Evolutionary conservation across 2,888 invertebrate genomes (phyloP).

Genomic region (Leptopterna dolabrata): DNA sequence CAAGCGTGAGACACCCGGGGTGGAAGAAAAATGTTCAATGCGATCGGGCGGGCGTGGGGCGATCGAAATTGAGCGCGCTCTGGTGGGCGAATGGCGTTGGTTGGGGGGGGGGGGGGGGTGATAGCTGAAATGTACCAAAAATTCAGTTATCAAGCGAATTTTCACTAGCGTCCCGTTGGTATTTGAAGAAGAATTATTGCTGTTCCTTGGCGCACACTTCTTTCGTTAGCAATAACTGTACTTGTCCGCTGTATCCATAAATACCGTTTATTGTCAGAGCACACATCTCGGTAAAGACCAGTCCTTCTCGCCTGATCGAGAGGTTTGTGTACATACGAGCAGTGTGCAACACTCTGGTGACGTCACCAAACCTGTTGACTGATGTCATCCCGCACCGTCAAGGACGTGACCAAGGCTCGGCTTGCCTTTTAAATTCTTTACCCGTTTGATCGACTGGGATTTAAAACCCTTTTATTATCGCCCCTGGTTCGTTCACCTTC

Average conservation of each 20-base stretch:
- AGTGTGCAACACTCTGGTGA: not conserved
- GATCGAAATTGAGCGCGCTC: too few relatives aligned
- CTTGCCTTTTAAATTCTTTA: not conserved
- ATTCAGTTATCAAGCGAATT: too few relatives aligned
- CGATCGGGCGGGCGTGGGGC: too few relatives aligned
- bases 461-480: not conserved
- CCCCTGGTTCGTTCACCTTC: not conserved
- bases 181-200: too few relatives aligned
- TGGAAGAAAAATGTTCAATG: too few relatives aligned
- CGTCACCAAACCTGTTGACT: not conserved
- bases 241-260: not conserved
- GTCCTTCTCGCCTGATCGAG: not conserved
- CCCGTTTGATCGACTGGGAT: not conserved
- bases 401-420: not conserved
- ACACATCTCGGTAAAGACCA: not conserved
- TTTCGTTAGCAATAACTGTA: not conserved
- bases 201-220: too few relatives aligned
- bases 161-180: too few relatives aligned
- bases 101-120: too few relatives aligned
- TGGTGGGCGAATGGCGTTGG: too few relatives aligned
- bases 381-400: not conserved
- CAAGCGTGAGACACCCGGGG: too few relatives aligned
- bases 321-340: not conserved
- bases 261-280: not conserved
- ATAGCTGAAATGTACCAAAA: too few relatives aligned